Evolutionary conservation across 2,797 vertebrate genomes (phyloP).

Genomic region (Falco columbarius): DNA sequence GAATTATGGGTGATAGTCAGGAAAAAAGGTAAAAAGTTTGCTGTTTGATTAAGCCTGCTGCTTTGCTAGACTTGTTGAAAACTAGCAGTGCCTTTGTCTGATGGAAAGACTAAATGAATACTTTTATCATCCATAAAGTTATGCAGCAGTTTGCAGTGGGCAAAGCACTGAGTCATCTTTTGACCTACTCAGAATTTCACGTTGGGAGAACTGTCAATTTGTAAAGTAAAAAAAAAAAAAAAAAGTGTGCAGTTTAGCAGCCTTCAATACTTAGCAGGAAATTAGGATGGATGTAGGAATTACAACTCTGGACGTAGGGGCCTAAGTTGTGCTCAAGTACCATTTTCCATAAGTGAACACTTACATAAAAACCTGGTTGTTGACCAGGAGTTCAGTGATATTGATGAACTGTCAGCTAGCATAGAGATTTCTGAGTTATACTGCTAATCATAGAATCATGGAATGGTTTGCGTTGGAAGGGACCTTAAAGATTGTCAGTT

Average conservation of each 20-base stretch:
- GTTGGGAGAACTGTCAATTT: background rate
- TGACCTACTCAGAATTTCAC: background rate
- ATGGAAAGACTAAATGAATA: background rate
- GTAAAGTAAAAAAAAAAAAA: background rate
- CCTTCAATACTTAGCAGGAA: background rate
- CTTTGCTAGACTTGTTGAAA: background rate
- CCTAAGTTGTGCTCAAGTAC: background rate
- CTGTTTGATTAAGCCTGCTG: background rate
- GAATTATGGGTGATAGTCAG: background rate
- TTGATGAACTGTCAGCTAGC: background rate
- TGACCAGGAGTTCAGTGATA: background rate
- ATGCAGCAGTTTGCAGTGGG: background rate
- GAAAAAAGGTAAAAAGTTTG: background rate
- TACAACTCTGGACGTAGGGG: background rate
- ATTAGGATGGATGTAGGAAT: background rate
- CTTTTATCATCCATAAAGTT: background rate
- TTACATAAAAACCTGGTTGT: background rate
- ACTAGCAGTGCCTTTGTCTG: background rate
- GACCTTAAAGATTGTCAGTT: no score
- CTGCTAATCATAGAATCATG: background rate
- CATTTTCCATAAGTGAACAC: background rate
- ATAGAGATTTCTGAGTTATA: background rate
- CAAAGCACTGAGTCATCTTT: background rate
- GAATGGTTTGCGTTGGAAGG: no score
- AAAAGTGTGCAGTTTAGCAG: background rate